Evolutionary conservation across 2,888 invertebrate species (phyloP).

Genomic region (Oithona nana): DNA sequence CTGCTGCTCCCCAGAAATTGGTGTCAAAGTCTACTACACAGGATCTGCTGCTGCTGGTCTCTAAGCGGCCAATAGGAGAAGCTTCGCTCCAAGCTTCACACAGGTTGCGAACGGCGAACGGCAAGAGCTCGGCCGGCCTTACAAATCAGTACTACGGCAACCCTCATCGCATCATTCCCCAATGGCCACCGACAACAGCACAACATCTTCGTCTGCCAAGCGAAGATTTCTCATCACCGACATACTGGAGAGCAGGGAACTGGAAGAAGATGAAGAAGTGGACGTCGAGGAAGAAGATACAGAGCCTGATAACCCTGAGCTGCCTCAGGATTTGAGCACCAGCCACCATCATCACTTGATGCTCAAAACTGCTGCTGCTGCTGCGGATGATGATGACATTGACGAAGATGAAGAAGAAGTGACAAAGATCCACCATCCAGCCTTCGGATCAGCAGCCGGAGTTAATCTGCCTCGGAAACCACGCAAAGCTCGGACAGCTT

Average conservation of each 20-base stretch:
- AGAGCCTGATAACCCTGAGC: no score
- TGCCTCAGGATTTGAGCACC: background rate
- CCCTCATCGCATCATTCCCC: no score
- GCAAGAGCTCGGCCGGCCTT: no score
- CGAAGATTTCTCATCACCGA: background rate
- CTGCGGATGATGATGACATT: no score
- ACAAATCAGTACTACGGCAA: no score
- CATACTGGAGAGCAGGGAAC: background rate
- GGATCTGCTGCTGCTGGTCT: background rate
- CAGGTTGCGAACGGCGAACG: no score
- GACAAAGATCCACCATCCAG: no score
- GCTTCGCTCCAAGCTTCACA: no score
- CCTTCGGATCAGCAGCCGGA: background rate
- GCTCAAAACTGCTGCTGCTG: no score
- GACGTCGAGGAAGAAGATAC: background rate
- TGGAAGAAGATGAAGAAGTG: background rate
- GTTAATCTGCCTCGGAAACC: slow-evolving; percentile 41
- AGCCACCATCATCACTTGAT: no score
- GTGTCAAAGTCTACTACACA: background rate
- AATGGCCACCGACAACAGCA: background rate
- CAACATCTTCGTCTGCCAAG: no score
- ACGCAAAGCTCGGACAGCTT: slow-evolving; percentile 85
- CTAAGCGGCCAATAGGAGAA: background rate
- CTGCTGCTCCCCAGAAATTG: background rate
- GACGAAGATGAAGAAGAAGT: no score